phyloP scores from a whole-genome alignment of 2,888 invertebrate species.

The Scaptomyza parva region DNA sequence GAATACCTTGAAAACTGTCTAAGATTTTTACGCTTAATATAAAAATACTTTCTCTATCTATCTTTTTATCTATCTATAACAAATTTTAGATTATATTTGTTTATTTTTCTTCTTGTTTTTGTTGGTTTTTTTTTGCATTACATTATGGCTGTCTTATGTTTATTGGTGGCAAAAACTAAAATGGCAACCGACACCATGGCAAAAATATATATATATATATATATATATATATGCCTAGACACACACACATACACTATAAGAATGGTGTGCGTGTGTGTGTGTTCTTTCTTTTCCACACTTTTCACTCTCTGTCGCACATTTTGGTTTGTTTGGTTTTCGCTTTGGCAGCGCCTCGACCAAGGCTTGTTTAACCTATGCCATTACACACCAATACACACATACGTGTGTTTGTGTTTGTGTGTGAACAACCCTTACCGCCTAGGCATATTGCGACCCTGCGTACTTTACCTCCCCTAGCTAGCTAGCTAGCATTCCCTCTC shows the following conservation, averaged over 20 bases:
- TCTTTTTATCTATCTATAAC: too few relatives aligned
- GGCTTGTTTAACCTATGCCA: conserved; percentile 45
- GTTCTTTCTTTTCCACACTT: conserved; percentile 10
- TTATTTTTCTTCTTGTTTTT: neutral
- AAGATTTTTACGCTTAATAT: too few relatives aligned
- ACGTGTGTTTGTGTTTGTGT: conserved; percentile 26
- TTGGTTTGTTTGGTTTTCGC: conserved; percentile 14
- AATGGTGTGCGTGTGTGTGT: conserved; percentile 4
- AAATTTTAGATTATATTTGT: too few relatives aligned
- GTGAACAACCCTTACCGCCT: conserved; percentile 62
- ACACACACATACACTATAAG: neutral
- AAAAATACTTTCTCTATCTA: too few relatives aligned
- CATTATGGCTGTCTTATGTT: conserved; percentile 30
- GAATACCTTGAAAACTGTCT: too few relatives aligned
- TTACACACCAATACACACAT: conserved; percentile 3
- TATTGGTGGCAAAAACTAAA: conserved; percentile 34
- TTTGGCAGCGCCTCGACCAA: conserved; percentile 32
- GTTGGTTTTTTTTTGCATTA: conserved; percentile 20
- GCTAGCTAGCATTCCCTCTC: too few relatives aligned
- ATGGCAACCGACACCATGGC: conserved; percentile 40
- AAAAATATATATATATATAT: neutral
- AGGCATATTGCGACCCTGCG: conserved; percentile 24
- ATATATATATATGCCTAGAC: conserved; percentile 4
- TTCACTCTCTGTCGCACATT: conserved; percentile 25
- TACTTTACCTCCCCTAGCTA: conserved; percentile 10